Evolutionary conservation across 2,797 vertebrate genomes (phyloP).

Genomic region (Chiloscyllium punctatum): DNA sequence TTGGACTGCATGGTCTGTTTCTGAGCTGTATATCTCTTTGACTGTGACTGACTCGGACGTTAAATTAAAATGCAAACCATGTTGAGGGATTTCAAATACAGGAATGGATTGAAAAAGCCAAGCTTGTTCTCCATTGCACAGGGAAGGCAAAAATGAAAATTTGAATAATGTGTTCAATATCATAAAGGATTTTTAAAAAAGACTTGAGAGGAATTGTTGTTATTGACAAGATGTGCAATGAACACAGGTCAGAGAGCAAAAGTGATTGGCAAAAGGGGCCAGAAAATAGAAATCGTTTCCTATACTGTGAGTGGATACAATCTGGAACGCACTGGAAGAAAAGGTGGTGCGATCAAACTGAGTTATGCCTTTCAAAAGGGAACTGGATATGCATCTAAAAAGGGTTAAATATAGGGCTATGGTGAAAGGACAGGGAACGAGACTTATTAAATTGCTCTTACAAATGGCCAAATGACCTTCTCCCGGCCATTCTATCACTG

Average conservation of each 20-base stretch:
- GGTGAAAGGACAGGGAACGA: neutral
- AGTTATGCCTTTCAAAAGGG: neutral
- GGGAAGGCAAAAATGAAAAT: neutral
- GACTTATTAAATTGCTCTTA: too few species aligned
- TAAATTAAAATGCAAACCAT: too few species aligned
- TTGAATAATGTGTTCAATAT: neutral
- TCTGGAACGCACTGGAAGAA: neutral
- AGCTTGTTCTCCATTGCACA: neutral
- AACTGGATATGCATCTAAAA: neutral
- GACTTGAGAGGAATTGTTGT: neutral
- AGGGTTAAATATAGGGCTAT: neutral
- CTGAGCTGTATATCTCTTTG: too few species aligned
- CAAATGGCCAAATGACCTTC: neutral
- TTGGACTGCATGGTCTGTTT: too few species aligned
- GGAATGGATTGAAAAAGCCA: neutral
- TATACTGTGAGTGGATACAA: neutral
- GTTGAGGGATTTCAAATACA: neutral
- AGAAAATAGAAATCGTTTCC: neutral
- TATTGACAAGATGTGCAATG: too few species aligned
- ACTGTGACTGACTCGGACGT: too few species aligned
- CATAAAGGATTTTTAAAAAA: neutral
- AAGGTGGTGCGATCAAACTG: neutral
- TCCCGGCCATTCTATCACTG: neutral
- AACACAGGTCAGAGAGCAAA: neutral
- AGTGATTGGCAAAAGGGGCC: neutral